A percentile compares a stretch with the other conserved stretches of the same genome.
Evolutionary conservation across 1,140 invertebrate species (phyloP).

Genomic region (Cardiocondyla obscurior): DNA sequence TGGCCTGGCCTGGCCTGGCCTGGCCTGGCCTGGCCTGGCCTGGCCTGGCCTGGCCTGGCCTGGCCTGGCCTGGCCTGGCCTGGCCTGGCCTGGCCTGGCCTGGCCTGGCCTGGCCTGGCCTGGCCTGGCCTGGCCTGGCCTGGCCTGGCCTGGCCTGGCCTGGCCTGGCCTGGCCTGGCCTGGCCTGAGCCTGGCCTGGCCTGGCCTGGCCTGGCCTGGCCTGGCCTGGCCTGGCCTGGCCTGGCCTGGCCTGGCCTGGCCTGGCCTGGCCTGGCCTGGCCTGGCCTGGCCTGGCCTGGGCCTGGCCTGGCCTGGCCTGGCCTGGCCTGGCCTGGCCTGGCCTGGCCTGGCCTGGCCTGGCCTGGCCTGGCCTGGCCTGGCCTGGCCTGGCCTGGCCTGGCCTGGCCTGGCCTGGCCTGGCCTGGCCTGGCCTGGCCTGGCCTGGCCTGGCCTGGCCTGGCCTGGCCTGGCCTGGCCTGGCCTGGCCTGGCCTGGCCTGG

Average conservation of each 20-base stretch:
- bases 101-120: background rate
- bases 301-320: background rate
- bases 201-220: background rate
- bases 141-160: conserved; percentile 12
- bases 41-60: conserved; percentile 8
- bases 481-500: background rate
- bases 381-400: background rate
- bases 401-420: background rate
- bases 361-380: background rate
- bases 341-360: background rate
- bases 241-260: background rate
- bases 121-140: conserved; percentile 6
- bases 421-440: background rate
- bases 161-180: background rate
- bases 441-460: background rate
- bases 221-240: background rate
- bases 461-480: background rate
- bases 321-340: background rate
- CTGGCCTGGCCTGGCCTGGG: background rate
- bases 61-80: background rate
- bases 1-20: conserved; percentile 1
- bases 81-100: conserved; percentile 11
- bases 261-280: background rate
- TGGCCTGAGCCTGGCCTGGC: background rate
- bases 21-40: background rate